Conservation (phyloP, 1,140 invertebrate genomes). For the Sesamia nonagrioides region DNA sequence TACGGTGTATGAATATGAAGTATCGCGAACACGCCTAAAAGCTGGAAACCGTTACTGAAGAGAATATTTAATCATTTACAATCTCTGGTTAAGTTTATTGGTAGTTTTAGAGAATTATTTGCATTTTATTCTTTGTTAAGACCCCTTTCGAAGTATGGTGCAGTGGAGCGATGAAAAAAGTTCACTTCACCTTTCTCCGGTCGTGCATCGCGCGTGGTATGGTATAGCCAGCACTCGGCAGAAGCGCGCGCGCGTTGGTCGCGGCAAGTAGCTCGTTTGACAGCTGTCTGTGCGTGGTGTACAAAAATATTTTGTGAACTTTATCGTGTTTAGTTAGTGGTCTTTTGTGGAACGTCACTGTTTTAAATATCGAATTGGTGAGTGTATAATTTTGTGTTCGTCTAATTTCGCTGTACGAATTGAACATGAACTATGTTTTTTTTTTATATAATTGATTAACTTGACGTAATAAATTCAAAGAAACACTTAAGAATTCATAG, state of each 20-base stretch:
- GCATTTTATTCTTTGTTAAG: neutral
- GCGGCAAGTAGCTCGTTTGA: conserved; percentile 1
- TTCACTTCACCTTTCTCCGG: conserved; percentile 47
- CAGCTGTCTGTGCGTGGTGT: conserved; percentile 28
- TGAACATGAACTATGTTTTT: too few species aligned
- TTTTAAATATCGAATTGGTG: conserved; percentile 14
- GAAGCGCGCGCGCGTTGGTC: conserved; percentile 36
- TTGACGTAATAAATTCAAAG: neutral
- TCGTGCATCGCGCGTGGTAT: neutral
- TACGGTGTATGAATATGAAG: conserved; percentile 47
- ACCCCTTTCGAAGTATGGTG: conserved; percentile 35
- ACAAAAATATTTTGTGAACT: conserved; percentile 24
- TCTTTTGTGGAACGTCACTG: conserved; percentile 12
- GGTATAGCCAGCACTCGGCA: neutral
- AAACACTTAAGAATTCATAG: neutral
- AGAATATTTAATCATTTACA: conserved; percentile 13
- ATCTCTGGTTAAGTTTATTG: conserved; percentile 18
- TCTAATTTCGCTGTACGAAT: neutral
- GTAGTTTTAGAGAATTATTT: conserved; percentile 30
- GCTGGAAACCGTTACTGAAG: conserved; percentile 9
- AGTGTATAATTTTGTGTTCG: neutral
- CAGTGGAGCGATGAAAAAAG: conserved; percentile 29
- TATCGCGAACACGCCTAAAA: conserved; percentile 32
- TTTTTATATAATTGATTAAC: too few species aligned
- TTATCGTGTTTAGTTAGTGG: conserved; percentile 31